Conservation (phyloP, 1,140 invertebrate genomes). For the Bombus pyrosoma region DNA sequence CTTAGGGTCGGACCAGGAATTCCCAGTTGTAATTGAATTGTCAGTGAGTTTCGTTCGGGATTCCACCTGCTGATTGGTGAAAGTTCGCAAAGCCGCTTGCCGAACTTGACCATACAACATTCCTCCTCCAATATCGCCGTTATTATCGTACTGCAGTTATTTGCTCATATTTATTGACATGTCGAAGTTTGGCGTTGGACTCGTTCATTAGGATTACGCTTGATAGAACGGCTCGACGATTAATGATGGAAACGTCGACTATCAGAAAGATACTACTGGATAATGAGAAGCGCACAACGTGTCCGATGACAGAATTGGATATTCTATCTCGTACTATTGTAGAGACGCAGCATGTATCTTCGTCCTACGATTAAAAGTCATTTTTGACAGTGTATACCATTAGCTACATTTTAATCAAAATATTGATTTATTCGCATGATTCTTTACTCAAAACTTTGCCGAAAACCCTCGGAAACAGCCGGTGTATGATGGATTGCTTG, state of each 20-base stretch:
- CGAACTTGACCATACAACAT: constrained; percentile 60
- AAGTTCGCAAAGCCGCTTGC: constrained; percentile 68
- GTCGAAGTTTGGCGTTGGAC: constrained; percentile 13
- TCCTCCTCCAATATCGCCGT: constrained; percentile 44
- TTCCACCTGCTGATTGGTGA: constrained; percentile 69
- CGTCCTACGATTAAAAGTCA: too few relatives aligned
- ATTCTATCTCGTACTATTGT: neutral
- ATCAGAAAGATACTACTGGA: neutral
- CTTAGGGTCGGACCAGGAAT: constrained; percentile 72
- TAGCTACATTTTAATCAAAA: too few relatives aligned
- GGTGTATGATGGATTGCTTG: neutral
- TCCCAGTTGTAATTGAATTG: constrained; percentile 80
- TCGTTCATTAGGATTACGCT: constrained; percentile 24
- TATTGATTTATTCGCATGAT: too few relatives aligned
- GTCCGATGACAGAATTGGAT: neutral
- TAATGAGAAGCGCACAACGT: neutral
- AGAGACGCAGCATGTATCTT: neutral
- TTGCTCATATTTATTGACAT: constrained; percentile 28
- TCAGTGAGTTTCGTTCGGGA: constrained; percentile 69
- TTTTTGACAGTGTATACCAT: too few relatives aligned
- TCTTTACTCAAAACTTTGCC: too few relatives aligned
- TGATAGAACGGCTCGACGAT: neutral
- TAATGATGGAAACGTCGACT: constrained; percentile 8
- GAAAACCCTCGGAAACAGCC: neutral
- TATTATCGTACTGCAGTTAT: constrained; percentile 46